These are phyloP conservation scores for Ceraclea dissimilis DNA, from an alignment of 2,888 invertebrate genomes.

Conservation along the genomic window DNA sequence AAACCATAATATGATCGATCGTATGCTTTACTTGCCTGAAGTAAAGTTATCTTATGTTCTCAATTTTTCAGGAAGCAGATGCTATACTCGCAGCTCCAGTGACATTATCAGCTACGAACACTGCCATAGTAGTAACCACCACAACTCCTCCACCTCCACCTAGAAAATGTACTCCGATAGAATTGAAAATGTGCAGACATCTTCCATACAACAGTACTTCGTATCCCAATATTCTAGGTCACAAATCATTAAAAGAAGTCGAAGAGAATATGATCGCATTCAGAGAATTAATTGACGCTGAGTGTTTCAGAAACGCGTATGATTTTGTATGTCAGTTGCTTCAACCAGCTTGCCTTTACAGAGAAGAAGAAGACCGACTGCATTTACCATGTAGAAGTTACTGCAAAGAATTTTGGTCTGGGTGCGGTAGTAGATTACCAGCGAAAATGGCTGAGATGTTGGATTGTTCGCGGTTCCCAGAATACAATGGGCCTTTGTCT, in stretches of 20 bases:
- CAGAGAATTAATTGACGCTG: constrained; percentile 81
- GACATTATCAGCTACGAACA: constrained; percentile 38
- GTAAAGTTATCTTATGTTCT: no score
- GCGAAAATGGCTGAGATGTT: constrained; percentile 62
- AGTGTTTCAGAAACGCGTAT: constrained; percentile 81
- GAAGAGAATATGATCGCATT: constrained; percentile 71
- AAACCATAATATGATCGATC: no score
- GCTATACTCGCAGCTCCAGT: constrained; percentile 43
- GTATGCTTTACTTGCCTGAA: no score
- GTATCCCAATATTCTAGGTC: constrained; percentile 74
- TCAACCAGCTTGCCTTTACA: constrained; percentile 65
- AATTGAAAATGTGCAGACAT: constrained; percentile 61
- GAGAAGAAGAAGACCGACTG: constrained; percentile 45
- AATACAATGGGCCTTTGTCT: constrained; percentile 64
- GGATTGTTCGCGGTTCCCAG: constrained; percentile 73
- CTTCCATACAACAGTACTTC: constrained; percentile 73
- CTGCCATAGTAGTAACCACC: constrained; percentile 36
- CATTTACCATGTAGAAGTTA: constrained; percentile 74
- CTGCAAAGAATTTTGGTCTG: constrained; percentile 75
- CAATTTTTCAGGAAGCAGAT: constrained; percentile 40
- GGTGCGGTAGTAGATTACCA: constrained; percentile 71
- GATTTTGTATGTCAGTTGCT: constrained; percentile 83
- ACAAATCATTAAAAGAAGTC: constrained; percentile 56
- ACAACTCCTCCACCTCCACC: constrained; percentile 53
- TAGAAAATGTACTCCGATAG: constrained; percentile 60